Conservation (phyloP, 1,140 invertebrate genomes). For the Zaprionus gabonicus region DNA sequence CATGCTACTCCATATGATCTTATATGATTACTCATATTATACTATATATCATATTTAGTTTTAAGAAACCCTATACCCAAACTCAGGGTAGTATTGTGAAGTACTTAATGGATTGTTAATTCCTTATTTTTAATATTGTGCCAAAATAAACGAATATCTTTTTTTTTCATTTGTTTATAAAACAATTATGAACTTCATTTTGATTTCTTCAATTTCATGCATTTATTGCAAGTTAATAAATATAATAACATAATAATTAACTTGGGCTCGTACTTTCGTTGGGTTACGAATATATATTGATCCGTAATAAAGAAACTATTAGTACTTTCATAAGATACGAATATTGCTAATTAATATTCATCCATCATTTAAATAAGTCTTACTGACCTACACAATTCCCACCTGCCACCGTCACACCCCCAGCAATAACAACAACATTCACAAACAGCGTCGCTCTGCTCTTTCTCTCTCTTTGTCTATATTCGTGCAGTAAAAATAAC, state of each 20-base stretch:
- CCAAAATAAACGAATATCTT: conserved; percentile 20
- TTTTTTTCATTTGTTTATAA: not conserved
- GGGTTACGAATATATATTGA: too few relatives aligned
- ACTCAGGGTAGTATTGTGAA: not conserved
- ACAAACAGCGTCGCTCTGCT: conserved; percentile 9
- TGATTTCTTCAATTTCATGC: not conserved
- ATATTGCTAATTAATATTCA: too few relatives aligned
- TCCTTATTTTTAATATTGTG: conserved; percentile 6
- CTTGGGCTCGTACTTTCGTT: too few relatives aligned
- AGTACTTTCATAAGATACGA: too few relatives aligned
- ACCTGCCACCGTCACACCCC: not conserved
- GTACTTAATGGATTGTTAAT: conserved; percentile 1
- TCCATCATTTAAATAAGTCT: too few relatives aligned
- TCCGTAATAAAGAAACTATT: too few relatives aligned
- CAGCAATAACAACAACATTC: conserved; percentile 1
- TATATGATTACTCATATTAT: not conserved
- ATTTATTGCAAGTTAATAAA: too few relatives aligned
- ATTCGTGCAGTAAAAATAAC: conserved; percentile 44
- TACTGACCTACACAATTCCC: conserved; percentile 4
- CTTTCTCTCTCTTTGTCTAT: not conserved
- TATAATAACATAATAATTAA: too few relatives aligned
- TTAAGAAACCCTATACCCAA: not conserved
- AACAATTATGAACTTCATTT: not conserved
- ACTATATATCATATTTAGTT: not conserved
- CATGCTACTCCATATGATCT: not conserved